Evolutionary conservation across 2,888 invertebrate genomes (phyloP).

Genomic region (Morpho deidamia): DNA sequence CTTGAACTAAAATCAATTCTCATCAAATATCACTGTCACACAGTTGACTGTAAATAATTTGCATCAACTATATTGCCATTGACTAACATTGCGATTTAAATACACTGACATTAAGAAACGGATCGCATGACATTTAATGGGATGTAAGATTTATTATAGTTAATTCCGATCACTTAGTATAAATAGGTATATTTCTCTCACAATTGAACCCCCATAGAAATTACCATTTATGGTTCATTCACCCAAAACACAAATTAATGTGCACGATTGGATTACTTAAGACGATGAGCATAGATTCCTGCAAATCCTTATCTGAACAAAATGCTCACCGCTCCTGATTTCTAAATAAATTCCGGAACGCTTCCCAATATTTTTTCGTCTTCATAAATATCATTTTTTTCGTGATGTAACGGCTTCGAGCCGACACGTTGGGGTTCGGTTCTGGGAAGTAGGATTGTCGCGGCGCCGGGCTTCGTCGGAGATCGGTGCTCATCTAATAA

Average conservation of each 20-base stretch:
- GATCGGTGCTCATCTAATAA: constrained; percentile 59
- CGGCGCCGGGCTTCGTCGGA: constrained; percentile 58
- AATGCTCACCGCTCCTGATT: constrained; percentile 66
- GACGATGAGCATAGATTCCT: constrained; percentile 67
- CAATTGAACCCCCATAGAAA: too few species aligned
- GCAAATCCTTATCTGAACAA: constrained; percentile 50
- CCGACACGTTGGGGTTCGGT: constrained; percentile 61
- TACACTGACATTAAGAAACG: too few species aligned
- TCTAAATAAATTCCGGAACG: constrained; percentile 63
- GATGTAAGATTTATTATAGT: too few species aligned
- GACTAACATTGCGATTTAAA: too few species aligned
- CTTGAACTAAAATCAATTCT: too few species aligned
- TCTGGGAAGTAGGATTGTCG: constrained; percentile 70
- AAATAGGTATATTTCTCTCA: too few species aligned
- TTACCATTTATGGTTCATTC: too few species aligned
- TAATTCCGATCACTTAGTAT: too few species aligned
- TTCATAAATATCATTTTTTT: constrained; percentile 77
- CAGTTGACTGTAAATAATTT: too few species aligned
- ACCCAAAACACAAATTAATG: not conserved
- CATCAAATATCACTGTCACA: too few species aligned
- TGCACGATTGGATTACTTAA: constrained; percentile 11
- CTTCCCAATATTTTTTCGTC: constrained; percentile 66
- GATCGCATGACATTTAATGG: too few species aligned
- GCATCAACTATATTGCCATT: too few species aligned
- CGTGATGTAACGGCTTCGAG: constrained; percentile 67